Percentiles rank a stretch among this genome's conserved stretches.
These are phyloP conservation scores for Trematomus bernacchii DNA, from an alignment of 2,797 vertebrate species.

Conservation along the genomic window DNA sequence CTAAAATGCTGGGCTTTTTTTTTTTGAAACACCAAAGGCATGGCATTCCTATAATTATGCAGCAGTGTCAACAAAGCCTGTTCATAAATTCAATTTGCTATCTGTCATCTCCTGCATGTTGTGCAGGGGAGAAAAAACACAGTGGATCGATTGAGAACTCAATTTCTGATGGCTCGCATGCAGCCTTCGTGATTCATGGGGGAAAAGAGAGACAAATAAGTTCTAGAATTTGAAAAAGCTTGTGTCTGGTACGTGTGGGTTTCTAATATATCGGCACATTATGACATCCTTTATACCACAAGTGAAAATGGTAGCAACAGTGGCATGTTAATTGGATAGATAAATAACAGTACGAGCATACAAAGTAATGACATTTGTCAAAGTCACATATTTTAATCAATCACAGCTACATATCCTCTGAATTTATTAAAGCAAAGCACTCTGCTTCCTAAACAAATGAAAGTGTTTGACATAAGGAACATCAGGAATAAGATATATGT, in stretches of 20 bases:
- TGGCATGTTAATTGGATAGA: conserved; percentile 33
- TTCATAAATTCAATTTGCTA: conserved; percentile 85
- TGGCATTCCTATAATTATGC: conserved; percentile 80
- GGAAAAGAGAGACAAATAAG: conserved; percentile 47
- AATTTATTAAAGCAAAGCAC: conserved; percentile 9
- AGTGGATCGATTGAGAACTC: conserved; percentile 75
- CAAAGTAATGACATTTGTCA: conserved; percentile 26
- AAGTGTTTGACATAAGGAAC: conserved; percentile 43
- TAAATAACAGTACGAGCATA: conserved; percentile 1
- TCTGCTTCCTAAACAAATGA: conserved; percentile 33
- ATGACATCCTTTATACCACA: conserved; percentile 25
- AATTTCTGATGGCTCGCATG: conserved; percentile 75
- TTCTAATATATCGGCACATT: conserved; percentile 43
- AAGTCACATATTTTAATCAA: conserved; percentile 31
- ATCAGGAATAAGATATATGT: conserved; percentile 45
- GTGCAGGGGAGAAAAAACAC: conserved; percentile 48
- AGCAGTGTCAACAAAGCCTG: conserved; percentile 77
- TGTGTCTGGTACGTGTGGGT: conserved; percentile 32
- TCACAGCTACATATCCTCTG: conserved; percentile 14
- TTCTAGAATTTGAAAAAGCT: conserved; percentile 55
- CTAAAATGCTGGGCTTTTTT: conserved; percentile 32
- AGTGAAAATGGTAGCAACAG: conserved; percentile 6
- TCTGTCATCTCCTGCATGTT: conserved; percentile 79
- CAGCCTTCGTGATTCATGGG: conserved; percentile 59
- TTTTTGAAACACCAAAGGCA: conserved; percentile 65